These are phyloP conservation scores for Magallana ariakensis DNA, from an alignment of 1,140 invertebrate genomes.

Conservation along the genomic window DNA sequence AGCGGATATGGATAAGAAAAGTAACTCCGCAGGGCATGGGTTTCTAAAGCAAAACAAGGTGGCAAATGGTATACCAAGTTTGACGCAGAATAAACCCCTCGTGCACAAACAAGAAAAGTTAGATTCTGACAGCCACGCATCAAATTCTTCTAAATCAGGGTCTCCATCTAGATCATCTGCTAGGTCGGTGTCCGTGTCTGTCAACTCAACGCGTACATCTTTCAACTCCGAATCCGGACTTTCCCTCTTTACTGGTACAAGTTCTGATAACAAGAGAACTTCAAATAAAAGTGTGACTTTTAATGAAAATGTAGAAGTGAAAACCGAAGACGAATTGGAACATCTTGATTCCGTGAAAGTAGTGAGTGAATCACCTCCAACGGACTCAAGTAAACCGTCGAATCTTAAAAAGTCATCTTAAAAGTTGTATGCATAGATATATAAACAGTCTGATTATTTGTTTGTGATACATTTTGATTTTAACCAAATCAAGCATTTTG, in stretches of 20 bases:
- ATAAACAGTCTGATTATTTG: no score
- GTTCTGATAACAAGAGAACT: background rate
- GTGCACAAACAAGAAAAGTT: background rate
- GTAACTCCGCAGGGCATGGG: background rate
- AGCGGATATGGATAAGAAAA: background rate
- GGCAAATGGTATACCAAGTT: conserved; percentile 9
- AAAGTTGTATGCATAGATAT: background rate
- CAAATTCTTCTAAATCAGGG: background rate
- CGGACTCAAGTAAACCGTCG: conserved; percentile 7
- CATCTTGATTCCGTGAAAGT: conserved; percentile 8
- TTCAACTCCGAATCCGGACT: background rate
- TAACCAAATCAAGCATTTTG: no score
- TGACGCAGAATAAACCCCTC: background rate
- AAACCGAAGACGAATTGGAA: conserved; percentile 19
- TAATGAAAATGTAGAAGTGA: conserved; percentile 24
- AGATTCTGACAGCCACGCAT: background rate
- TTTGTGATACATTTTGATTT: no score
- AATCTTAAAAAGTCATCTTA: conserved; percentile 20
- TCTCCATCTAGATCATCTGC: background rate
- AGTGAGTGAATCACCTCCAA: background rate
- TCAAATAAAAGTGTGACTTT: conserved; percentile 5
- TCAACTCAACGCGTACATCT: background rate
- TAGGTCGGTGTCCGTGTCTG: background rate
- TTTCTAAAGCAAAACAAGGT: conserved; percentile 27
- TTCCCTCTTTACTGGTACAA: background rate